Evolutionary conservation across 2,888 invertebrate species (phyloP), one percentile per base, ranked within the genome.

Genomic region (Andricus quercusramuli): DNA sequence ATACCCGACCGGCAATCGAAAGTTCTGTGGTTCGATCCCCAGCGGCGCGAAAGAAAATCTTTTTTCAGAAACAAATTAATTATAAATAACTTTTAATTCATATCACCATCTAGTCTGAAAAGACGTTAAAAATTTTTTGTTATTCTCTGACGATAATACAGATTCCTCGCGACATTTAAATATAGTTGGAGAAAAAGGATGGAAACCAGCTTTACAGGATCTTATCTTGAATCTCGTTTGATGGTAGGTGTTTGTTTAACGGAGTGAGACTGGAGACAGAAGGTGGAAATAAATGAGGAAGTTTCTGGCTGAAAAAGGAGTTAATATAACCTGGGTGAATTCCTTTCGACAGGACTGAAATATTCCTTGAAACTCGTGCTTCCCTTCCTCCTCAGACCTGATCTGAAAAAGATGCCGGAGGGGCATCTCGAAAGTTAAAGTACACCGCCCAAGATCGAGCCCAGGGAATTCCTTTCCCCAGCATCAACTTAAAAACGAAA

Each of bases 231-330:
- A 51, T 70, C 70, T 51, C 8, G 51, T 51, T 70, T 47, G 29
- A 51, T 29, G 9, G 51, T 32, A 32, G 29, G 47, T 70, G 51
- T 70, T 70, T 70, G 70, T 70, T 70, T 70, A 70, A 51, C 51
- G 29, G 70, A 51, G 70, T 47, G 51, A 29, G 70, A 70, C 51
- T 70, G 70, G 32, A 70, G 70, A 70, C 32, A 70, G 25, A 70
- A 70, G 70, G 70, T 51, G 51, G 47, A 70, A 70, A 70, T 70
- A 70, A 70, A 70, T 70, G 70, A 70, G 70, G 51, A 70, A 70
- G 70, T 70, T 70, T 51, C 70, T 70, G 51, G 37, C 37, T 37
- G 37, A 37, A 37, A 37, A 37, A 37, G 70, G 51, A 70, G 51
- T 70, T 70, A 51, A 70, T 70, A 70, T 29, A 70, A 70, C 51